Conservation (phyloP, 2,113 vertebrate genomes). For the Bubo scandiacus region DNA sequence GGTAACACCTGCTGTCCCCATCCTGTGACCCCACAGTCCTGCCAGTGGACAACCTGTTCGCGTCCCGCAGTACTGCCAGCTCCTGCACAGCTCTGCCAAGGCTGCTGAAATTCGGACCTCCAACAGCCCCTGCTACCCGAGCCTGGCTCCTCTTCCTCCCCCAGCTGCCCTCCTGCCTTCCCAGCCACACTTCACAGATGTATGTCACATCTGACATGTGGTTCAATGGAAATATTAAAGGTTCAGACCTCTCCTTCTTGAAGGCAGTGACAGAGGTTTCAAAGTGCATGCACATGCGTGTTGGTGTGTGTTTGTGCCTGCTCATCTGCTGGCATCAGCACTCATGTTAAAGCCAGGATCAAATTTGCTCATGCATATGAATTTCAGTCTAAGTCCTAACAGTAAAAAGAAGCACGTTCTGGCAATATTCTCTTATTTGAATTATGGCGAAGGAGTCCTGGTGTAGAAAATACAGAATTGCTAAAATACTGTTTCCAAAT, state of each 20-base stretch:
- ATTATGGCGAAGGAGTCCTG: background rate
- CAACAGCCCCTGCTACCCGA: background rate
- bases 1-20: constrained; percentile 41
- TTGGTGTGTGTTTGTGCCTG: too few relatives aligned
- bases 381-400: background rate
- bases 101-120: background rate
- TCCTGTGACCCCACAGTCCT: background rate
- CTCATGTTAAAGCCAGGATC: background rate
- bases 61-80: background rate
- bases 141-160: background rate
- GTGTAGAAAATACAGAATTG: background rate
- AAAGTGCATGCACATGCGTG: fast-evolving
- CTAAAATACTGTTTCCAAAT: background rate
- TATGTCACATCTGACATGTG: background rate
- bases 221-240: too few relatives aligned
- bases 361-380: background rate
- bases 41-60: background rate
- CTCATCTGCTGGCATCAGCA: background rate
- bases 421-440: background rate
- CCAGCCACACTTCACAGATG: background rate
- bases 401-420: background rate
- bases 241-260: background rate
- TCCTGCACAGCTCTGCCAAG: background rate
- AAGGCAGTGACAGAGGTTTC: background rate
- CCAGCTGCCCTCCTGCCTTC: background rate